Percentiles rank a stretch among this genome's conserved stretches.
These are phyloP conservation scores for Toxostoma redivivum DNA, from an alignment of 2,113 vertebrate genomes.

Conservation along the genomic window DNA sequence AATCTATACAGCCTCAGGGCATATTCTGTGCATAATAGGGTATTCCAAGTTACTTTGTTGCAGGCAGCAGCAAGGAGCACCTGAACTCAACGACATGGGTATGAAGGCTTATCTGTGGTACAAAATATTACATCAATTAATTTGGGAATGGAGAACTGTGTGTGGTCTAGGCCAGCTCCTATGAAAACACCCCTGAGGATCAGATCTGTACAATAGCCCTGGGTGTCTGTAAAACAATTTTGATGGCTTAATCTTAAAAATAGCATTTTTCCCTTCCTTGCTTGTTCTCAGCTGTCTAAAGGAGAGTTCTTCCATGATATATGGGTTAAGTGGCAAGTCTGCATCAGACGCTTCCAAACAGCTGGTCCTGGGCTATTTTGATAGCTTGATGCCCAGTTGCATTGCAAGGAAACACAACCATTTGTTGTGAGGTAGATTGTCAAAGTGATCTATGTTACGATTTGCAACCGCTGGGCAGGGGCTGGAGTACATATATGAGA, in stretches of 20 bases:
- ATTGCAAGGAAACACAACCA: background rate
- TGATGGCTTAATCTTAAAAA: background rate
- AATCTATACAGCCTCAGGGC: background rate
- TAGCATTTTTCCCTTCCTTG: background rate
- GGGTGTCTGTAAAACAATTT: background rate
- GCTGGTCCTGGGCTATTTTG: background rate
- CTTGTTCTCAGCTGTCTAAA: background rate
- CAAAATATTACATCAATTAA: background rate
- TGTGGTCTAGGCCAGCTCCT: background rate
- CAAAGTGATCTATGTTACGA: background rate
- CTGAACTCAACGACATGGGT: background rate
- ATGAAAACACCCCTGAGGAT: background rate
- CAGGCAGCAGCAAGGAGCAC: background rate
- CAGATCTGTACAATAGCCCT: background rate
- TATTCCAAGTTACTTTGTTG: background rate
- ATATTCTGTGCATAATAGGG: rapidly evolving
- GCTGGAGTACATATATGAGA: background rate
- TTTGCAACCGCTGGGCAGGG: background rate
- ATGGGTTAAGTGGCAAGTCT: background rate
- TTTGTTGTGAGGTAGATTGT: background rate
- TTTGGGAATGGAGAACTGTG: background rate
- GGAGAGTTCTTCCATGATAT: background rate
- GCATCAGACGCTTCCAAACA: background rate
- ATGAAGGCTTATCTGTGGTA: background rate
- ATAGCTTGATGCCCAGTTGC: background rate